Conservation (phyloP, 2,888 invertebrate genomes). For the Eupithecia abbreviata region DNA sequence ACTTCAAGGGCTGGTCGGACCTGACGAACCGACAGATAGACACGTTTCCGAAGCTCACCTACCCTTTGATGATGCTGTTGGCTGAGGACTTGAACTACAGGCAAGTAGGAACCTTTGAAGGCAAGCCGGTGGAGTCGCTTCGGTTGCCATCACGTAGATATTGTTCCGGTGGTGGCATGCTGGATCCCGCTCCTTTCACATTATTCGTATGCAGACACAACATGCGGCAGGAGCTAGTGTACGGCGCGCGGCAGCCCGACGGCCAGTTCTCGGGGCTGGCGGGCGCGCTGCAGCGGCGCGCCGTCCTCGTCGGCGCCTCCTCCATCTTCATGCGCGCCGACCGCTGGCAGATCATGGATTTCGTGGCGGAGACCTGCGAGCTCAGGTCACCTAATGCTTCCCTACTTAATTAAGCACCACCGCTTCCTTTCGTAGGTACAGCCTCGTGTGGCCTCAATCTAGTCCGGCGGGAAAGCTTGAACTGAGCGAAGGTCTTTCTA, state of each 20-base stretch:
- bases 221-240: conserved; percentile 67
- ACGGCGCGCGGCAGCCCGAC: conserved; percentile 81
- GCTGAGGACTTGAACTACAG: conserved; percentile 67
- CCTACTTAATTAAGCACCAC: not conserved
- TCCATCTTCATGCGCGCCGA: conserved; percentile 84
- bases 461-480: not conserved
- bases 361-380: conserved; percentile 79
- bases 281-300: conserved; percentile 81
- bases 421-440: not conserved
- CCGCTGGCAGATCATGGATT: conserved; percentile 79
- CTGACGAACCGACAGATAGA: conserved; percentile 66
- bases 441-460: not conserved
- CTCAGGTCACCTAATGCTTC: conserved; percentile 55
- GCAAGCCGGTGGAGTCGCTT: not conserved
- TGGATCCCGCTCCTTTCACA: not conserved
- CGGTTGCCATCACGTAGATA: not conserved
- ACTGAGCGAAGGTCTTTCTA: not conserved
- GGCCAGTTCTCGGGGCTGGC: conserved; percentile 84
- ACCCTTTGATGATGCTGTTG: conserved; percentile 67
- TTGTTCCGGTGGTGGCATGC: not conserved
- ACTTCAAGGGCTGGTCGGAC: conserved; percentile 70
- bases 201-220: conserved; percentile 55
- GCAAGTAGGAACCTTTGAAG: conserved; percentile 42
- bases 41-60: conserved; percentile 70
- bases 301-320: conserved; percentile 77